phyloP scores from a whole-genome alignment of 1,140 invertebrate species.

The Atta cephalotes region DNA sequence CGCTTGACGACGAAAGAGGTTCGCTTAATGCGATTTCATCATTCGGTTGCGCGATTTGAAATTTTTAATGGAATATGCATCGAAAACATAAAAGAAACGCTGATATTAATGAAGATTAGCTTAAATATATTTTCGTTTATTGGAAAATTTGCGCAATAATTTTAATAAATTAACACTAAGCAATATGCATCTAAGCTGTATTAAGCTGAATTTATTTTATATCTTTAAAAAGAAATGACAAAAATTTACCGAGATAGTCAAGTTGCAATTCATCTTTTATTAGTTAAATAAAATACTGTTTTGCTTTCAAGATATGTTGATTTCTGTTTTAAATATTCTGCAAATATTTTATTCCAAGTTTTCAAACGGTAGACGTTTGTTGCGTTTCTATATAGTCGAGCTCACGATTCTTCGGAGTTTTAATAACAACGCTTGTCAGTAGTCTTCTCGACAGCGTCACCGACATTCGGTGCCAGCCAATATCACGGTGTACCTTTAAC shows the following conservation, averaged over 20 bases:
- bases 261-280: not conserved
- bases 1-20: conserved; percentile 21
- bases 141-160: not conserved
- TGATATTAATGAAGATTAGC: not conserved
- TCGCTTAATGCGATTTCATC: conserved; percentile 67
- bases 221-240: not conserved
- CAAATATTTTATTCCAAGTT: not conserved
- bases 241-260: not conserved
- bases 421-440: conserved; percentile 80
- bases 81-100: not conserved
- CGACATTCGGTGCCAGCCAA: conserved; percentile 81
- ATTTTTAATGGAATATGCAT: conserved; percentile 54
- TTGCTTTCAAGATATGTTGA: not conserved
- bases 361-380: conserved; percentile 33
- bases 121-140: not conserved
- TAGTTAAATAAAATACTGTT: not conserved
- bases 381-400: conserved; percentile 60
- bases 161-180: not conserved
- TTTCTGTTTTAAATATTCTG: conserved; percentile 11
- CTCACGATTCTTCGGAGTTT: conserved; percentile 67
- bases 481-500: conserved; percentile 77
- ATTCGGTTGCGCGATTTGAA: conserved; percentile 42
- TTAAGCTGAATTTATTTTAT: not conserved
- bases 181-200: not conserved
- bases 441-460: conserved; percentile 80